Evolutionary conservation across 1,140 invertebrate species (phyloP), one percentile per base, ranked within the genome.

Genomic region (Bombus cullumanus): DNA sequence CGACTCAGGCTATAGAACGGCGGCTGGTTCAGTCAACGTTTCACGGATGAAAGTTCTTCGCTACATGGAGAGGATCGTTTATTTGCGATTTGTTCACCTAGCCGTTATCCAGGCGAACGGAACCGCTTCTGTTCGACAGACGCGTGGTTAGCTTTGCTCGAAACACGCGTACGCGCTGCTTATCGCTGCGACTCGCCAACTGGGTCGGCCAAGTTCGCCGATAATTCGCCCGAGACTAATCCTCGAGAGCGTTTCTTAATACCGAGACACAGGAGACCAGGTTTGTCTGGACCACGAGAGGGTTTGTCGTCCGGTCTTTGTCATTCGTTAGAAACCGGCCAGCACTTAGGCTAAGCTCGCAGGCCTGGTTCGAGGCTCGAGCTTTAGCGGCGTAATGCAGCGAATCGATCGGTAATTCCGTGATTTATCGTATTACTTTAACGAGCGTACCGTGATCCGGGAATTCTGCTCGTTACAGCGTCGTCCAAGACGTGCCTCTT

Each of bases 391-490:
- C n/a, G 62, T 41, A 15, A 15, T 6, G 62, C 62, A 10, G 13
- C 53, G 41, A 62, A 85, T 73, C 10, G 69, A 85, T 81, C 43
- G 83, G 41, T 73, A 57, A 85, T 81, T 28, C 53, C 47, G 39
- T 31, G 69, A 85, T 85, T 85, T 64, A 81, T 85, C 59, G 69
- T 75, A 31, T 83, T 31, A 39, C 15, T 83, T 71, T 69, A 86
- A 86, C 77, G 64, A 79, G 75, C 47, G 37, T 28, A 12, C 25
- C 34, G 12, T 9, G 37, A 12, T n/a, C 5, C 37, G 31, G n/a
- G 34, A 31, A 71, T 71, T 37, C 53, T 28, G 31, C 34, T 59
- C 66, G 68, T 79, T 53, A 59, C n/a, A 18, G 37, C 28, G 15
- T 15, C 34, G 31, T 66, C 37, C 18, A 9, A 22, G 43, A 75